Evolutionary conservation across 2,888 invertebrate genomes (phyloP), one percentile per base, ranked within the genome.

Genomic region (Coecobrya sp.): DNA sequence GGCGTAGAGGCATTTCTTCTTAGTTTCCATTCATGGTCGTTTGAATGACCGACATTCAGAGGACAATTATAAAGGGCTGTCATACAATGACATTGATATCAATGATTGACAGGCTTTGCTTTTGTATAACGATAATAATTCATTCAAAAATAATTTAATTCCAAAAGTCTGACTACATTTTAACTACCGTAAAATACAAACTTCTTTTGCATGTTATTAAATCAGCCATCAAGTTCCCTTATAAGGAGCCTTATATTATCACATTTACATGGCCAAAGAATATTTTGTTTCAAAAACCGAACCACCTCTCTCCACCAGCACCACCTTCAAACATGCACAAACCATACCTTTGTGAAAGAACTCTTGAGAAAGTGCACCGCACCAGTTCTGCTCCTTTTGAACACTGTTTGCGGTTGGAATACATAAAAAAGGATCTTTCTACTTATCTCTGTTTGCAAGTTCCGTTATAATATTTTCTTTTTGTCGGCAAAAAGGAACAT

Each of bases 361-460:
- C 22, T 42, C 25, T 5, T 13, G 76, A 8, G 76, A 62, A 76
- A 76, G 59, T 76, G 87, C 59, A 76, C 59, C 59, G 3, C 36
- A 86, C 36, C 19, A n/a, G 7, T 22, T 30, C 19, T 59, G 8
- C 62, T 25, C 1, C 27, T 30, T 86, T 62, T 86, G 30, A 36
- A 85, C 85, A 73, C 45, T 90, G 90, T 90, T 90, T 90, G 90
- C 85, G 90, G 90, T 90, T 85, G 62, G 90, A 90, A 85, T 86
- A 90, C 90, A 90, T 65, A 90, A 90, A 90, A 90, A 45, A 59
- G 84, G 70, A 84, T 86, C 76, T 90, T 62, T 36, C 85, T 73
- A 89, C 89, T 90, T 86, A 86, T 90, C 73, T 90, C 55, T 90
- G 90, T 90, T 90, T 90, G 79, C 86, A 85, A 90, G 86, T 85